Evolutionary conservation across 2,797 vertebrate species (phyloP).

Genomic region (Morus bassanus): DNA sequence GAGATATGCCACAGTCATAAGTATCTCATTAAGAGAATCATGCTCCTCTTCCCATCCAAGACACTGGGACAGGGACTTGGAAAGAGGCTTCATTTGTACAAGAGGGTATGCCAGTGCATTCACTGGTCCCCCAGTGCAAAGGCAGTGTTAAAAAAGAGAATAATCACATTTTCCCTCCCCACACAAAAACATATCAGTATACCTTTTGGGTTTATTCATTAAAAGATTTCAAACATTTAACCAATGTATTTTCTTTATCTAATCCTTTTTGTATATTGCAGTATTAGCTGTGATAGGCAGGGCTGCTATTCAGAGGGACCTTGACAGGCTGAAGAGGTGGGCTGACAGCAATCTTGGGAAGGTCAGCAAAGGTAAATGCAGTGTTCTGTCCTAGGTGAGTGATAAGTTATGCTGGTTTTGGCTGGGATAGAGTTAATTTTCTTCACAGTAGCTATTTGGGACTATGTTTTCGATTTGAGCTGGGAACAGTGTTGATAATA

Average conservation of each 20-base stretch:
- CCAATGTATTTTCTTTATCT: not conserved
- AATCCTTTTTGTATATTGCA: not conserved
- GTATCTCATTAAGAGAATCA: not conserved
- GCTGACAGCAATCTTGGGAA: not conserved
- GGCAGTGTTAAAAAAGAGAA: fast-evolving
- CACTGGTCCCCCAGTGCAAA: not conserved
- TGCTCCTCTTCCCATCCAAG: not conserved
- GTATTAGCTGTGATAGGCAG: not conserved
- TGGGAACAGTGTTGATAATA: too few relatives aligned
- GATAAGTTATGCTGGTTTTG: too few relatives aligned
- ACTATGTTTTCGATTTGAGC: too few relatives aligned
- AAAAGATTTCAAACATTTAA: not conserved
- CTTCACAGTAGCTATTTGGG: too few relatives aligned
- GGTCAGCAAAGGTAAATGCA: not conserved
- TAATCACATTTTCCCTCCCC: not conserved
- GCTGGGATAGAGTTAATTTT: too few relatives aligned
- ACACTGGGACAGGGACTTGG: not conserved
- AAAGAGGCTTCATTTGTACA: not conserved
- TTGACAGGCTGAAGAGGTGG: not conserved
- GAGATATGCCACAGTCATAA: not conserved
- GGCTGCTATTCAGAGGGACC: not conserved
- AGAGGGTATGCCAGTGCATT: not conserved
- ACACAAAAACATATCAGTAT: not conserved
- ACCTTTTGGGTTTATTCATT: not conserved
- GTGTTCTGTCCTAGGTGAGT: not conserved